phyloP scores from a whole-genome alignment of 2,888 invertebrate species.

The Pycnomerus fuliginosus region DNA sequence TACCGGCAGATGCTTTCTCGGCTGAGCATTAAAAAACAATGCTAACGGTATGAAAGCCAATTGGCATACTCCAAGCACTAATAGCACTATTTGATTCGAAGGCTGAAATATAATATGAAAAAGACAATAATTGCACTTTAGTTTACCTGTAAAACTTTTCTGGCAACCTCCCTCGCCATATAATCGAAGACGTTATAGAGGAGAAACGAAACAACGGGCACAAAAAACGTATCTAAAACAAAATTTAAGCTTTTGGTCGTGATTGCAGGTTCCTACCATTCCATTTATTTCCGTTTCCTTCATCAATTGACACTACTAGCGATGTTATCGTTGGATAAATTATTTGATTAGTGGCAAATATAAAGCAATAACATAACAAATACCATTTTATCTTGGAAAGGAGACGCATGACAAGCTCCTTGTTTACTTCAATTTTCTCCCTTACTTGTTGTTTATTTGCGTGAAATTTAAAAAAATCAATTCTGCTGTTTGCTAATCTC shows the following conservation, averaged over 20 bases:
- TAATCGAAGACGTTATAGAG: slow-evolving; percentile 32
- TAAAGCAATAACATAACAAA: slow-evolving; percentile 13
- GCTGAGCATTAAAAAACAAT: slow-evolving; percentile 83
- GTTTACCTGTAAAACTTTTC: slow-evolving; percentile 30
- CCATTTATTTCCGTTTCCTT: slow-evolving; percentile 26
- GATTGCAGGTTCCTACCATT: slow-evolving; percentile 26
- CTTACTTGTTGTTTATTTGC: slow-evolving; percentile 1
- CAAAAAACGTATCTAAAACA: slow-evolving; percentile 36
- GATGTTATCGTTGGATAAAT: slow-evolving; percentile 25
- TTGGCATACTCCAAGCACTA: slow-evolving; percentile 64
- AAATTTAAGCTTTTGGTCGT: neutral
- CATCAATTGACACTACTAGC: slow-evolving; percentile 26
- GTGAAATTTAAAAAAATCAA: slow-evolving; percentile 12
- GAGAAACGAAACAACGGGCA: slow-evolving; percentile 34
- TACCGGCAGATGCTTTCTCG: slow-evolving; percentile 73
- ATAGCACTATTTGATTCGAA: slow-evolving; percentile 63
- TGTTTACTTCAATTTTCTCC: slow-evolving; percentile 5
- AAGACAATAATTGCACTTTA: neutral
- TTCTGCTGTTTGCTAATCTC: neutral
- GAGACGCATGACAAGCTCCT: slow-evolving; percentile 4
- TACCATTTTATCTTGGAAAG: slow-evolving; percentile 13
- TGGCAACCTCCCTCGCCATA: slow-evolving; percentile 33
- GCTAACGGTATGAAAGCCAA: slow-evolving; percentile 75
- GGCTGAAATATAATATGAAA: slow-evolving; percentile 58
- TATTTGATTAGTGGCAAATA: slow-evolving; percentile 9